A percentile compares a stretch with the other conserved stretches of the same genome.
Conservation (phyloP, 2,797 vertebrate species). For the Platyrinchus mystaceus region DNA sequence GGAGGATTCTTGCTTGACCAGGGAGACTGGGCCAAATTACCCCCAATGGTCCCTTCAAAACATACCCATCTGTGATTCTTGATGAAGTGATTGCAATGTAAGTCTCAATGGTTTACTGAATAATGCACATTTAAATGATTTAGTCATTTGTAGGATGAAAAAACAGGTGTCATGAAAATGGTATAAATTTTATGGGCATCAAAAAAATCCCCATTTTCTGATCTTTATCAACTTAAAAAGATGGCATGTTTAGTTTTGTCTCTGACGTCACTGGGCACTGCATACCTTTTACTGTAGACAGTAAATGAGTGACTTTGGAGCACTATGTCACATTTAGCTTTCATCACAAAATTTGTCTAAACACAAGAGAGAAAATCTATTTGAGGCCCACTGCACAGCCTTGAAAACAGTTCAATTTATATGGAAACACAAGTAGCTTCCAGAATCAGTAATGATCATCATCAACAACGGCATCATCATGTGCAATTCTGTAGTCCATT, state of each 20-base stretch:
- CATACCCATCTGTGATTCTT: neutral
- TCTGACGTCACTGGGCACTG: neutral
- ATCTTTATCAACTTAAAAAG: neutral
- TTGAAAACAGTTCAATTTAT: neutral
- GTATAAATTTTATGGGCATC: neutral
- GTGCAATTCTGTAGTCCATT: neutral
- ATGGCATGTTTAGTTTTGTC: neutral
- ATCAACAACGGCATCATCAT: neutral
- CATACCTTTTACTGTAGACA: neutral
- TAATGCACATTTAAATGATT: neutral
- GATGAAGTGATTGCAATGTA: neutral
- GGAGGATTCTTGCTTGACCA: neutral
- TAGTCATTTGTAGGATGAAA: neutral
- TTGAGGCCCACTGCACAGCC: neutral
- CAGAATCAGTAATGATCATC: neutral
- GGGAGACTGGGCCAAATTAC: neutral
- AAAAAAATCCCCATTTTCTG: neutral
- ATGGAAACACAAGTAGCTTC: neutral
- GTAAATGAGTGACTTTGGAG: neutral
- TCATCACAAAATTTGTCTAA: neutral
- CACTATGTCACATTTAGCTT: neutral
- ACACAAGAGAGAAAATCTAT: neutral
- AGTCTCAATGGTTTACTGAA: neutral
- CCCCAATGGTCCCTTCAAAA: neutral
- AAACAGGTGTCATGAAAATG: neutral